A percentile compares a stretch with the other conserved stretches of the same genome.
Evolutionary conservation across 2,113 vertebrate genomes (phyloP).

Genomic region (Vulpes lagopus): DNA sequence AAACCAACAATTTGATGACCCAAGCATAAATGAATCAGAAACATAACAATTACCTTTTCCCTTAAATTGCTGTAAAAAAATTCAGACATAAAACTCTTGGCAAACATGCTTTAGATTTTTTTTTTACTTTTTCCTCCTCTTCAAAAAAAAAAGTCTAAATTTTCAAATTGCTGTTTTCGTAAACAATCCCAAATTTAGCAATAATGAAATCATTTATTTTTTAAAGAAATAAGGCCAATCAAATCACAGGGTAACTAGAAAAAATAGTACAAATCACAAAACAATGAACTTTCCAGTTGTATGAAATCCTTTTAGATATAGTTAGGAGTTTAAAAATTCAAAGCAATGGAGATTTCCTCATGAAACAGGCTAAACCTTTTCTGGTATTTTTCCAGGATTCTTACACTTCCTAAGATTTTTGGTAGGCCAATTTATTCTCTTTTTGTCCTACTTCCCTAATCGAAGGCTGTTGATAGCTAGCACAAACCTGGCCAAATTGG

Average conservation of each 20-base stretch:
- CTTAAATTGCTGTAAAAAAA: slow-evolving; percentile 34
- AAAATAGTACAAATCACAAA: slow-evolving; percentile 45
- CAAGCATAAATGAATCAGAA: slow-evolving; percentile 58
- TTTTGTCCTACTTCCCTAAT: neutral
- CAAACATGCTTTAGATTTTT: slow-evolving; percentile 12
- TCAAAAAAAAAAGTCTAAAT: neutral
- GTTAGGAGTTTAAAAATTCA: slow-evolving; percentile 42
- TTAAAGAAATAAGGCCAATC: neutral
- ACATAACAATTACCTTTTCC: slow-evolving; percentile 28
- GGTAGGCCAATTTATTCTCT: neutral
- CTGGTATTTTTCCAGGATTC: slow-evolving; percentile 34
- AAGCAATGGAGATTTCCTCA: slow-evolving; percentile 1
- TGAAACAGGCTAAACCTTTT: neutral
- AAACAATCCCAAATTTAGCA: slow-evolving; percentile 31
- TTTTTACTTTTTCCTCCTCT: neutral
- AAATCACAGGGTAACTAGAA: neutral
- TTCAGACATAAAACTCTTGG: neutral
- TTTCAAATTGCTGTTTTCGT: slow-evolving; percentile 8
- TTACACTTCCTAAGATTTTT: slow-evolving; percentile 2
- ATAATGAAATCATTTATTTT: neutral
- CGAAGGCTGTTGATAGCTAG: neutral
- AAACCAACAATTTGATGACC: slow-evolving; percentile 51
- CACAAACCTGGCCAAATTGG: neutral
- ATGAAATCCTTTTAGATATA: neutral
- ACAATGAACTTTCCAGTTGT: neutral